A percentile compares a stretch with the other conserved stretches of the same genome.
Evolutionary conservation across 2,797 vertebrate genomes (phyloP).

Genomic region (Cyclura pinguis): DNA sequence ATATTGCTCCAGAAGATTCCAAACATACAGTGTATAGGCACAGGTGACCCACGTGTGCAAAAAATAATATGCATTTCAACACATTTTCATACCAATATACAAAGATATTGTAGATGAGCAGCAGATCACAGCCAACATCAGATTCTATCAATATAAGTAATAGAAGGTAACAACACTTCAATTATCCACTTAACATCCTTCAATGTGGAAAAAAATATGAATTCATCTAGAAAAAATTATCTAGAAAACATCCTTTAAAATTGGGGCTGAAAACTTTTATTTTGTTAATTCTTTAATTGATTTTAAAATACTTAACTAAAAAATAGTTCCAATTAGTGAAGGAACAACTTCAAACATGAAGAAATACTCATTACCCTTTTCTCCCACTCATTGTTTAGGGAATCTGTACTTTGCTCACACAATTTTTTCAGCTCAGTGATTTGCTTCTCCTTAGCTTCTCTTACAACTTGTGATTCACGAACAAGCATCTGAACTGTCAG

Average conservation of each 20-base stretch:
- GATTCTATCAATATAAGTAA: background rate
- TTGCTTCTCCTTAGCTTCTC: slow-evolving; percentile 93
- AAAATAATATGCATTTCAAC: background rate
- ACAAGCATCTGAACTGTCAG: slow-evolving; percentile 91
- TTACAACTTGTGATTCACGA: slow-evolving; percentile 91
- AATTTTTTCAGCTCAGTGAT: slow-evolving; percentile 93
- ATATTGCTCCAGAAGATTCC: background rate
- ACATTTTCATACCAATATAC: background rate
- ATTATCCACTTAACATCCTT: background rate
- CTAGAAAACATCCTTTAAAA: background rate
- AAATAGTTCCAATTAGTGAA: background rate
- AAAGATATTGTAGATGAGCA: background rate
- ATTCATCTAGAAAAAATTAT: background rate
- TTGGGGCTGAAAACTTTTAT: background rate
- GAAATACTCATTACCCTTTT: slow-evolving; percentile 87
- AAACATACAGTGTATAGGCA: no score
- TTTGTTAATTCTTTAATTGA: background rate
- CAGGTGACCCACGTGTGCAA: background rate
- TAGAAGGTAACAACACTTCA: background rate
- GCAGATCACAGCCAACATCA: background rate
- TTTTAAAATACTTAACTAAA: slow-evolving; percentile 1
- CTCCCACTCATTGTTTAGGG: slow-evolving; percentile 93
- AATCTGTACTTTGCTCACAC: slow-evolving; percentile 89
- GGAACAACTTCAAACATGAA: background rate
- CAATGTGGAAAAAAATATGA: background rate